phyloP scores from a whole-genome alignment of 1,140 invertebrate genomes.

The Reticulitermes speratus region DNA sequence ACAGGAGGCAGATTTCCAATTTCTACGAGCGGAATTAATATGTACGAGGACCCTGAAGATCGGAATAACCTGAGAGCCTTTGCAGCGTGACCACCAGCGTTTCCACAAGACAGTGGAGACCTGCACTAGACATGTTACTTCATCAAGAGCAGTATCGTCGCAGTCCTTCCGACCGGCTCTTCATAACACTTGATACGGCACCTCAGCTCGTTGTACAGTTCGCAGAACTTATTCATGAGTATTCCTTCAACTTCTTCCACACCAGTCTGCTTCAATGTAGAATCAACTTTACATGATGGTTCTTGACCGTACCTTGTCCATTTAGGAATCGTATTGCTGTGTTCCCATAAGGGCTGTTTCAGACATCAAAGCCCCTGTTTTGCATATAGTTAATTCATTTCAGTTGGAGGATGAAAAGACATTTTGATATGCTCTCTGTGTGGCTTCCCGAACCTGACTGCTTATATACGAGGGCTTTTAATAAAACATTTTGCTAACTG shows the following conservation, averaged over 20 bases:
- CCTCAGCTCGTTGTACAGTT: not conserved
- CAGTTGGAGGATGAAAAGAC: not conserved
- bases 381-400: not conserved
- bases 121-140: not conserved
- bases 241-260: constrained; percentile 1
- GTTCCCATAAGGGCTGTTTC: not conserved
- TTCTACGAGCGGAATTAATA: not conserved
- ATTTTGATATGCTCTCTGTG: not conserved
- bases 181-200: not conserved
- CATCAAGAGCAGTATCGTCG: not conserved
- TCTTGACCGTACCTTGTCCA: not conserved
- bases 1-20: not conserved
- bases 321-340: not conserved
- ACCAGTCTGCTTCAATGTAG: not conserved
- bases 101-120: not conserved
- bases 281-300: not conserved
- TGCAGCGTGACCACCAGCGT: not conserved
- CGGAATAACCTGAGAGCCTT: not conserved
- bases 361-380: not conserved
- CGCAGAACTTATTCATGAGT: not conserved
- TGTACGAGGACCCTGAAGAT: not conserved
- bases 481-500: not conserved
- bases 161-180: too few relatives aligned
- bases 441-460: not conserved
- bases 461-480: not conserved